Evolutionary conservation across 2,888 invertebrate genomes (phyloP), one percentile per base, ranked within the genome.

Genomic region (Brachynemurus nebulosus): DNA sequence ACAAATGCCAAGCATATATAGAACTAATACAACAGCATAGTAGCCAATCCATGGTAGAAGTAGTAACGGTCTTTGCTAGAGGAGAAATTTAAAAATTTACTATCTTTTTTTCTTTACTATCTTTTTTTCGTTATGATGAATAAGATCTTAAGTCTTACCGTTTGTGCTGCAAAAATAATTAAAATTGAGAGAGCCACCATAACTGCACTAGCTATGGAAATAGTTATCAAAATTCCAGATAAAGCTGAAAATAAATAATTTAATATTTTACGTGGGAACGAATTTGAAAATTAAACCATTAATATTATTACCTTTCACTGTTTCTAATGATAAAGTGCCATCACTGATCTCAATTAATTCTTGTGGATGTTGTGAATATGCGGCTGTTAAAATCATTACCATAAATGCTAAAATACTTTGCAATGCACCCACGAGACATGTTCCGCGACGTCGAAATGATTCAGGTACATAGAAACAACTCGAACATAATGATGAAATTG

Each of bases 291-390:
- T 19, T 38, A 12, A 18, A 17, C 19, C 20, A 37, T 5, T 16
- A 33, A 35, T 45, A 39, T 52, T 52, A 51, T 52, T 52, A 63
- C 63, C 54, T 37, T 52, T 12, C 17, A 25, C 12, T n/a, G 20
- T 25, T 27, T 40, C 27, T 4, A 16, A 11, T 27, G 25, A 16
- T n/a, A 40, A 12, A 7, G 60, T 56, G 1, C 55, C 51, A 55
- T 63, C 61, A 3, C 59, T 55, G 55, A 64, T 55, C 44, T 59
- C 58, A 23, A 63, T 46, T 38, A 64, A 51, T 49, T 64, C 64
- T 40, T 61, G 57, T 2, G 64, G 63, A 56, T 63, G 54, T 49
- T 60, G 59, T 14, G 62, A 63, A 50, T 64, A 64, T 4, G 62
- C 62, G 4, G 62, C 60, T 44, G 57, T 55, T 33, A 63, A 49